phyloP scores from a whole-genome alignment of 2,888 invertebrate genomes.

The Beris chalybata region DNA sequence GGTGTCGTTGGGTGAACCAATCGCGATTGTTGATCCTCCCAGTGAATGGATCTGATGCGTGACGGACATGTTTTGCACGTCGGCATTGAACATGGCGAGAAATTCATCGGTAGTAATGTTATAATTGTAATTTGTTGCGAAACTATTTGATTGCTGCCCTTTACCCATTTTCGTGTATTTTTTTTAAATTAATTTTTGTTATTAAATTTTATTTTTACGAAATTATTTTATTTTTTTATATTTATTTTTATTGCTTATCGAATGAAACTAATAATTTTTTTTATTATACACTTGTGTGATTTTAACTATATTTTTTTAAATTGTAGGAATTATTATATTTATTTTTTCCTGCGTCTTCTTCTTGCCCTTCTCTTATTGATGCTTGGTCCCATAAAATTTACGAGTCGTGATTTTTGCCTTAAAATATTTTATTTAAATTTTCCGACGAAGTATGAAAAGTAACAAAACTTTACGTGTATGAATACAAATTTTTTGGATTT shows the following conservation, averaged over 20 bases:
- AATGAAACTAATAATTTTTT: conserved; percentile 25
- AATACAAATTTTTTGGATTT: no score
- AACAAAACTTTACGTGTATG: no score
- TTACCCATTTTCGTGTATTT: conserved; percentile 47
- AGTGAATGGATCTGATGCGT: conserved; percentile 21
- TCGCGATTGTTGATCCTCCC: conserved; percentile 16
- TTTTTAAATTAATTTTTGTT: neutral
- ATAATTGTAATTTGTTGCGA: conserved; percentile 46
- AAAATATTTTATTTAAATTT: no score
- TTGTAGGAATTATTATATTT: conserved; percentile 3
- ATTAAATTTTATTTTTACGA: neutral
- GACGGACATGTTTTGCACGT: conserved; percentile 34
- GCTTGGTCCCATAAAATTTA: conserved; percentile 32
- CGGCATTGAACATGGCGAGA: conserved; percentile 49
- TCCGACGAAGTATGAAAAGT: no score
- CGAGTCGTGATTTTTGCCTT: no score
- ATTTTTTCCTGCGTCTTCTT: conserved; percentile 24
- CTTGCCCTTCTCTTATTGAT: conserved; percentile 11
- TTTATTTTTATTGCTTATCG: conserved; percentile 30
- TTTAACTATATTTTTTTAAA: conserved; percentile 3
- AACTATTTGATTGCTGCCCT: conserved; percentile 45
- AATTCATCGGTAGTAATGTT: conserved; percentile 57
- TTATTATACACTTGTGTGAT: conserved; percentile 8
- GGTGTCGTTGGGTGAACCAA: conserved; percentile 24
- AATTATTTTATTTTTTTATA: conserved; percentile 4